phyloP scores from a whole-genome alignment of 2,888 invertebrate species.

The Omphaloscelis lunosa region DNA sequence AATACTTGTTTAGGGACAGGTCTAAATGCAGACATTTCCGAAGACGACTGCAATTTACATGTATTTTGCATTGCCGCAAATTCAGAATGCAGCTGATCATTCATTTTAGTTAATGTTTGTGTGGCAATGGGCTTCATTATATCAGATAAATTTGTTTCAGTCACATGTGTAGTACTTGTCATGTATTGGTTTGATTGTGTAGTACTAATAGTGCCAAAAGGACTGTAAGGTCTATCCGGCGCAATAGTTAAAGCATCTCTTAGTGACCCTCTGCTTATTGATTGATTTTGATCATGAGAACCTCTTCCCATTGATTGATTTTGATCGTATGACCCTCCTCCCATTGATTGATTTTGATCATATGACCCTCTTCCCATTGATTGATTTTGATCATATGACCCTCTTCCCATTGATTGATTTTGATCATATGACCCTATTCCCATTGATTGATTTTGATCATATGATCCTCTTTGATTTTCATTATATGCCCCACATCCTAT shows the following conservation, averaged over 20 bases:
- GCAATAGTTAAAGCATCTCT: constrained; percentile 92
- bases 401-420: constrained; percentile 13
- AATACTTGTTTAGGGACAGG: constrained; percentile 87
- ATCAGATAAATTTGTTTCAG: constrained; percentile 76
- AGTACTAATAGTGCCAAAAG: constrained; percentile 87
- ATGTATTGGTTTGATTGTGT: constrained; percentile 78
- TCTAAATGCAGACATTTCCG: constrained; percentile 86
- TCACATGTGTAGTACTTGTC: constrained; percentile 71
- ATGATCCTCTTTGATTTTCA: constrained; percentile 8
- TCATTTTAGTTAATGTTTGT: constrained; percentile 77
- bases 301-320: constrained; percentile 83
- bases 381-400: constrained; percentile 39
- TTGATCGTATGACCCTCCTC: constrained; percentile 73
- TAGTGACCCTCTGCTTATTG: constrained; percentile 88
- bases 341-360: constrained; percentile 27
- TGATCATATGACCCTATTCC: constrained; percentile 64
- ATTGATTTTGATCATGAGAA: constrained; percentile 72
- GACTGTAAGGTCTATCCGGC: constrained; percentile 91
- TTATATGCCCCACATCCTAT: constrained; percentile 80
- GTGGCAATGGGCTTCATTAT: constrained; percentile 82
- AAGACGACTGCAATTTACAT: constrained; percentile 83
- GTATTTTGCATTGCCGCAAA: constrained; percentile 83
- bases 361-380: constrained; percentile 80
- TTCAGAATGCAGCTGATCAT: constrained; percentile 78
- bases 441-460: constrained; percentile 62